A percentile compares a stretch with the other conserved stretches of the same genome.
phyloP scores from a whole-genome alignment of 2,113 vertebrate species.

The Pogona vitticeps region DNA sequence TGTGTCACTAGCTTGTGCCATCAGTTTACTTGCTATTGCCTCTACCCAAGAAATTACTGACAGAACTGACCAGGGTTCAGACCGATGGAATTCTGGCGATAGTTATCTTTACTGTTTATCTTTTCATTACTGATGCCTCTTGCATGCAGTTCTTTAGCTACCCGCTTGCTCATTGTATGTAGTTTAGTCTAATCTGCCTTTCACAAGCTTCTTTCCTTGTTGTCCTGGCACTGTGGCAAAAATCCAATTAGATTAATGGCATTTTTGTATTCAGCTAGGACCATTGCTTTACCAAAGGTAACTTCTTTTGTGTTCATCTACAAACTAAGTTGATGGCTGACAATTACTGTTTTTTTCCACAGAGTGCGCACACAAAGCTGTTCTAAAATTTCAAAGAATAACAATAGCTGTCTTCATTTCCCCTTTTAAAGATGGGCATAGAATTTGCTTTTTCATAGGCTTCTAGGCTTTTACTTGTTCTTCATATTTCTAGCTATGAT shows the following conservation, averaged over 20 bases:
- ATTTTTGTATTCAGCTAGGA: not conserved
- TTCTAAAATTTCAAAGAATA: not conserved
- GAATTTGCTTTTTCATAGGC: not conserved
- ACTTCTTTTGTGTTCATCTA: not conserved
- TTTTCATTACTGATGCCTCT: not conserved
- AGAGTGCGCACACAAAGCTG: not conserved
- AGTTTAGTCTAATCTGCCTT: not conserved
- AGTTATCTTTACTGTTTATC: slow-evolving; percentile 6
- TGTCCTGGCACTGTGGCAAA: not conserved
- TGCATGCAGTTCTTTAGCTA: not conserved
- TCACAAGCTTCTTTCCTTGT: not conserved
- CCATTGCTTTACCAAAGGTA: not conserved
- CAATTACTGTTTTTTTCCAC: not conserved
- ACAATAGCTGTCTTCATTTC: not conserved
- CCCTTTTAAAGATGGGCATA: not conserved
- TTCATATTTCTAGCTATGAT: not conserved
- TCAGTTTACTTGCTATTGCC: not conserved
- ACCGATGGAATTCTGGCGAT: not conserved
- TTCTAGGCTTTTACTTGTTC: not conserved
- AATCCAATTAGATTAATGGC: not conserved
- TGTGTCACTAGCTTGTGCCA: not conserved
- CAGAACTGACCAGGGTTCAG: not conserved
- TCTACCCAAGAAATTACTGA: not conserved
- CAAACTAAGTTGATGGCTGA: not conserved
- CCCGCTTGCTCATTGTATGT: not conserved